Conservation (phyloP, 64 coral and sea anemone genomes). For the Actinia equina region DNA sequence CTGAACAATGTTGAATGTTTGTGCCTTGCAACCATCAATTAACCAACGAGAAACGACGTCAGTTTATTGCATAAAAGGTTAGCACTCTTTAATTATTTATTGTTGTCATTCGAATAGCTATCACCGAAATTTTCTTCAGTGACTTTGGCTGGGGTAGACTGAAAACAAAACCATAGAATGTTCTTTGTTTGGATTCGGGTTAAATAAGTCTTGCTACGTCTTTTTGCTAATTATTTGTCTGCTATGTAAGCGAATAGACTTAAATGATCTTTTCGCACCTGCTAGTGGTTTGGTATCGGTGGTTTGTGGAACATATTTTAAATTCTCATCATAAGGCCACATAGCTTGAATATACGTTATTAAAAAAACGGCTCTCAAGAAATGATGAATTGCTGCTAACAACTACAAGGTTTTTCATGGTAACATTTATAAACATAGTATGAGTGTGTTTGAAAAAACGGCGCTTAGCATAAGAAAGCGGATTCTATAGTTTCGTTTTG, state of each 20-base stretch:
- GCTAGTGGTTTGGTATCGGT: not conserved
- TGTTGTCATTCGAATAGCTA: not conserved
- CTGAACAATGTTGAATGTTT: slow-evolving; percentile 18
- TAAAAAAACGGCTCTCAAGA: not conserved
- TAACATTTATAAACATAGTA: not conserved
- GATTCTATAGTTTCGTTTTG: not conserved
- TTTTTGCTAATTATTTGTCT: not conserved
- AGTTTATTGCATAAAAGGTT: not conserved
- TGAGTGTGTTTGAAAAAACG: not conserved
- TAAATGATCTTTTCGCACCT: not conserved
- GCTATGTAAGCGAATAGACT: not conserved
- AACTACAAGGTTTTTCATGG: not conserved
- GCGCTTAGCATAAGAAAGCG: not conserved
- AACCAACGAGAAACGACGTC: not conserved
- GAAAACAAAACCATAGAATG: not conserved
- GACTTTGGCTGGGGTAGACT: not conserved
- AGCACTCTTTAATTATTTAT: slow-evolving; percentile 3
- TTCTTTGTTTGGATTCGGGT: slow-evolving; percentile 2
- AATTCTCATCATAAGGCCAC: not conserved
- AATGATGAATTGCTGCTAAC: not conserved
- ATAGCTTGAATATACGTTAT: slow-evolving; percentile 1
- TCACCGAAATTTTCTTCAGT: not conserved
- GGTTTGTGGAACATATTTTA: not conserved
- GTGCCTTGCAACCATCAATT: slow-evolving; percentile 3
- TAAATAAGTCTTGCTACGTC: not conserved